Evolutionary conservation across 2,113 vertebrate species (phyloP).

Genomic region (Rissa tridactyla): DNA sequence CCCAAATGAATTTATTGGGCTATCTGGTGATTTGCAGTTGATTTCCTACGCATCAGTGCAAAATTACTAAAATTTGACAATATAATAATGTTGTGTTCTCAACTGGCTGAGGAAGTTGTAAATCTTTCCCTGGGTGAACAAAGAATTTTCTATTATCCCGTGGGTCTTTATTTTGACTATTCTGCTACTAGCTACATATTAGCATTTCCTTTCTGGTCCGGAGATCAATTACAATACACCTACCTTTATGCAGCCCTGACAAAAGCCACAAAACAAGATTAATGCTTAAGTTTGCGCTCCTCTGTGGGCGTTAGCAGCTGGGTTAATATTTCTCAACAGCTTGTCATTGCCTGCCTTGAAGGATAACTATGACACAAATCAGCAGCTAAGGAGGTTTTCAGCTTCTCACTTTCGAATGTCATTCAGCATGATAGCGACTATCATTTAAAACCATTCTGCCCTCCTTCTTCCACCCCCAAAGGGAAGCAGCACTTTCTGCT

Average conservation of each 20-base stretch:
- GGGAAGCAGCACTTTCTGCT: background rate
- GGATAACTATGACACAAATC: background rate
- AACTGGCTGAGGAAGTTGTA: background rate
- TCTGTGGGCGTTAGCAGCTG: background rate
- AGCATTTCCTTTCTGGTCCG: background rate
- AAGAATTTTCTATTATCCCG: background rate
- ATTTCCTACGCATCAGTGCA: background rate
- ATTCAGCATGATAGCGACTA: background rate
- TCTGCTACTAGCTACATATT: background rate
- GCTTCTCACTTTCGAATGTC: background rate
- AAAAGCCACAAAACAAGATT: conserved; percentile 19
- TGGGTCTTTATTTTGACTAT: background rate
- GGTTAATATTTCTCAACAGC: background rate
- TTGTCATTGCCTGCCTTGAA: background rate
- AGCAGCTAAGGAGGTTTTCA: background rate
- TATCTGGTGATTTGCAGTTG: background rate
- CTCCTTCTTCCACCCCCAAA: background rate
- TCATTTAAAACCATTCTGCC: background rate
- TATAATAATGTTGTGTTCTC: conserved; percentile 6
- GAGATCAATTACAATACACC: background rate
- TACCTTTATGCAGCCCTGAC: background rate
- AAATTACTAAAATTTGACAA: conserved; percentile 6
- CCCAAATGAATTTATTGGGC: background rate
- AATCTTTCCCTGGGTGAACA: background rate
- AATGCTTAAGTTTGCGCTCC: background rate